A percentile compares a stretch with the other conserved stretches of the same genome.
Conservation (phyloP, 1,140 invertebrate species). For the Drosophila sp. region DNA sequence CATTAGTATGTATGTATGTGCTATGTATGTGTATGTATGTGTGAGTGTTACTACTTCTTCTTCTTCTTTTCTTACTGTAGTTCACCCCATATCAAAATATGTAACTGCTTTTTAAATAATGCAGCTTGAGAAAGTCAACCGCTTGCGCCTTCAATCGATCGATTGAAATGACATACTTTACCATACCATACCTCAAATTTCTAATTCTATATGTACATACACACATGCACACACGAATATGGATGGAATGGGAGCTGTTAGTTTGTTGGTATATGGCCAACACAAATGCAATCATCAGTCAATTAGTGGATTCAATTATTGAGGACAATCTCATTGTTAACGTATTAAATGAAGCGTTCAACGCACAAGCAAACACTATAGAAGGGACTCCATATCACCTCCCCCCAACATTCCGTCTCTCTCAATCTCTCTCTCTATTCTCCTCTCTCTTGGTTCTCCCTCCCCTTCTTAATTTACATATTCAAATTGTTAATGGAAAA, state of each 20-base stretch:
- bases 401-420: neutral
- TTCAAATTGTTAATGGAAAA: conserved; percentile 84
- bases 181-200: conserved; percentile 13
- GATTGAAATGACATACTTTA: conserved; percentile 67
- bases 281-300: conserved; percentile 83
- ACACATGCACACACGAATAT: conserved; percentile 6
- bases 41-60: conserved; percentile 3
- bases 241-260: conserved; percentile 1
- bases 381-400: conserved; percentile 11
- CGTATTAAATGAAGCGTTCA: conserved; percentile 83
- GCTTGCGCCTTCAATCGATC: conserved; percentile 67
- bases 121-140: conserved; percentile 78
- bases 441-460: neutral
- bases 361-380: conserved; percentile 69
- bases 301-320: conserved; percentile 84
- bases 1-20: conserved; percentile 27
- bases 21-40: conserved; percentile 28
- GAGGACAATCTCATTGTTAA: conserved; percentile 83
- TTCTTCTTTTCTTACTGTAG: conserved; percentile 30
- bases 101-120: conserved; percentile 67
- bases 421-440: too few species aligned
- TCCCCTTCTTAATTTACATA: conserved; percentile 68
- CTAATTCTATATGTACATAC: conserved; percentile 22
- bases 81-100: conserved; percentile 14
- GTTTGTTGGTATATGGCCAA: conserved; percentile 68